phyloP scores from a whole-genome alignment of 2,113 vertebrate species.

The Festucalex cinctus region DNA sequence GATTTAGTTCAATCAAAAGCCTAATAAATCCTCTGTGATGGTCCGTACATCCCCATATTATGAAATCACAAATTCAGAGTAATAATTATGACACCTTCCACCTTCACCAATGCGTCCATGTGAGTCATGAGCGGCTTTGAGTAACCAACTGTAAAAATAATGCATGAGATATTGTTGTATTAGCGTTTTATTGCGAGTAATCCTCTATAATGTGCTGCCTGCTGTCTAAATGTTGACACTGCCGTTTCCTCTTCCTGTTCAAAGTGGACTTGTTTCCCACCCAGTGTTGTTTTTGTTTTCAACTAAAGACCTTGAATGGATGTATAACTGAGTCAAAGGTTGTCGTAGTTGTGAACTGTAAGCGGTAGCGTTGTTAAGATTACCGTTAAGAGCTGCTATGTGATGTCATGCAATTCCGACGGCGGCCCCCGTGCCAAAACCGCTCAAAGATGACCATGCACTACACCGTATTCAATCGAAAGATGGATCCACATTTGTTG shows the following conservation, averaged over 20 bases:
- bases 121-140: conserved; percentile 1
- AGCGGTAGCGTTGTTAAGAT: neutral
- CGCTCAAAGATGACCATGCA: neutral
- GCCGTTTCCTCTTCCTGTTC: conserved; percentile 61
- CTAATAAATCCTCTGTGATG: neutral
- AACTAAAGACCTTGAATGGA: conserved; percentile 23
- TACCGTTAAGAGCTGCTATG: neutral
- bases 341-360: neutral
- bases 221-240: conserved; percentile 48
- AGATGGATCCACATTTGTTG: neutral
- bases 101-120: neutral
- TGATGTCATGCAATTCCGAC: neutral
- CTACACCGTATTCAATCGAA: neutral
- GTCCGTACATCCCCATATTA: conserved; percentile 1
- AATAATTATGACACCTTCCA: conserved; percentile 7
- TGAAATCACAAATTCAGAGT: conserved; percentile 12
- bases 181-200: conserved; percentile 51
- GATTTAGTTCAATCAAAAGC: neutral
- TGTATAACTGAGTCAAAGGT: conserved; percentile 26
- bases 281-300: conserved; percentile 17
- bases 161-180: conserved; percentile 17
- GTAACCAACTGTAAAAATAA: neutral
- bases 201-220: conserved; percentile 45
- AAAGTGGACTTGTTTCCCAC: conserved; percentile 36
- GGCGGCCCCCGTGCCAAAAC: neutral